Evolutionary conservation across 2,113 vertebrate genomes (phyloP).

Genomic region (Nibea albiflora): DNA sequence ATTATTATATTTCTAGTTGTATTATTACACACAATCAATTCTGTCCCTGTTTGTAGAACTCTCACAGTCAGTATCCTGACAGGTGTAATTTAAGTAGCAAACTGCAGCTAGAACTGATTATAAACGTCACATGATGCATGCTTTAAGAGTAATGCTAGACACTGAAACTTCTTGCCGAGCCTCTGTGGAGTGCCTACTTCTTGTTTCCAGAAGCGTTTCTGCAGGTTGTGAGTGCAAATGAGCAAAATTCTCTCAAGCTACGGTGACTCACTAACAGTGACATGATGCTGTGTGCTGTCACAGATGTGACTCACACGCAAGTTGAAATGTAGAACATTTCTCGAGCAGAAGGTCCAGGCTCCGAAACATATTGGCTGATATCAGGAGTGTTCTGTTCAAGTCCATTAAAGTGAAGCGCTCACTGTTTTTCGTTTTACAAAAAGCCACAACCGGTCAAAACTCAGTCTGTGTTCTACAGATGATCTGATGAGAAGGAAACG

Average conservation of each 20-base stretch:
- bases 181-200: not conserved
- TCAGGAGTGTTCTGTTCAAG: not conserved
- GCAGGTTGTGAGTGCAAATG: slow-evolving; percentile 35
- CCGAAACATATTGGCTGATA: slow-evolving; percentile 45
- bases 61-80: not conserved
- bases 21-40: not conserved
- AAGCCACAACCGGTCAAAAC: not conserved
- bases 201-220: slow-evolving; percentile 24
- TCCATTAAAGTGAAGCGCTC: not conserved
- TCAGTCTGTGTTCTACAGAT: not conserved
- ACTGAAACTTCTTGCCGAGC: not conserved
- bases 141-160: not conserved
- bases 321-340: slow-evolving; percentile 28
- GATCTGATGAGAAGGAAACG: not conserved
- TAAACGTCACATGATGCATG: not conserved
- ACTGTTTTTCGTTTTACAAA: not conserved
- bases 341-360: slow-evolving; percentile 33
- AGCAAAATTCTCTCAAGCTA: slow-evolving; percentile 46
- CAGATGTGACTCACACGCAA: slow-evolving; percentile 72
- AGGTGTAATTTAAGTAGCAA: not conserved
- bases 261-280: slow-evolving; percentile 66
- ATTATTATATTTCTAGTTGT: not conserved
- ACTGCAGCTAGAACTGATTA: not conserved
- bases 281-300: slow-evolving; percentile 54
- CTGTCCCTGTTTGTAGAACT: not conserved